Base-by-base conservation (phyloP, 2,797 vertebrate genomes). In the Rhadinocentrus ornatus region DNA sequence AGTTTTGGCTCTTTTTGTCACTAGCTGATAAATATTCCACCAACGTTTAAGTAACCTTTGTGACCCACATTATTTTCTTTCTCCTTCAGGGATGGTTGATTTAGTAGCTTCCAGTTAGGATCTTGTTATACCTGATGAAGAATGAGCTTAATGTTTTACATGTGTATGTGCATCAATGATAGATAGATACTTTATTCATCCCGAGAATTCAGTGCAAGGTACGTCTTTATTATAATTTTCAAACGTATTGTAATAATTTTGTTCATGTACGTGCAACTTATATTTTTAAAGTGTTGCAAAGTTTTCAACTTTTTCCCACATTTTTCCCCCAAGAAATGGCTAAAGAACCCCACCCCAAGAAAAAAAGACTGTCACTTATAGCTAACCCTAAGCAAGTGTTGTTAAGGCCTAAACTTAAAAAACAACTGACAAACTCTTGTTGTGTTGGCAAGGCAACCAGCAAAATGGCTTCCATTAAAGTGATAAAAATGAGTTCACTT, bases 11-110 rank as follows among this genome's bases (percentile, higher is more conserved):
- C 12, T 24, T 60, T 61, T 58, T 58, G 7, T 55, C 58, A 20
- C 27, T 12, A 31, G 37, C 57, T 56, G 58, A 77, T 61, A 9
- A 62, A 72, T 64, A 12, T 22, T 24, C 37, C 48, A 0, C 6
- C 24, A 13, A 22, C 11, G 13, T 71, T 59, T 69, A 61, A 34
- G 52, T 63, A 73, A 73, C 75, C 73, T 58, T 41, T 24, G 11
- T 20, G 20, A 61, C 64, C 64, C 46, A 1, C 72, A 27, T 73
- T 41, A 26, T 55, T 66, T 66, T 2, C 26, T 3, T 9, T 64
- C 12, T 59, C 29, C 50, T 7, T 32, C 26, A 6, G 57, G 6
- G 0, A 70, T 6, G 22, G 11, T 20, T 48, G 57, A 31, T 55
- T 53, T 9, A 0, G 48, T n/a, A 22, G 27, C 57, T 13, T n/a